Conservation (phyloP, 2,113 vertebrate species). For the Scophthalmus maximus region DNA sequence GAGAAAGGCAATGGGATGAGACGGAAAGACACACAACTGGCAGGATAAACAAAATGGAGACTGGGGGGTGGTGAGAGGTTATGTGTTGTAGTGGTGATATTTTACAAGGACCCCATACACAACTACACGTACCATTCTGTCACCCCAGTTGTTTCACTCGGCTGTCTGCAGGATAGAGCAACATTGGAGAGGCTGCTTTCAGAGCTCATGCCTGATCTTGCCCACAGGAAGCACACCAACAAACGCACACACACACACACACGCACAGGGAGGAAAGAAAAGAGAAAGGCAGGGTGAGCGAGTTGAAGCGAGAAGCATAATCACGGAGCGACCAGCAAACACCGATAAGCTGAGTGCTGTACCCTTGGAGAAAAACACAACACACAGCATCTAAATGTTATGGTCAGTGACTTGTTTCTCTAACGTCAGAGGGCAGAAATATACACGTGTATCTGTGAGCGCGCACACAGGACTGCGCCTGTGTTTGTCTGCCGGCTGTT, state of each 20-base stretch:
- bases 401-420: slow-evolving; percentile 10
- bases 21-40: slow-evolving; percentile 1
- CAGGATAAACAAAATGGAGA: slow-evolving; percentile 6
- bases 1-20: background rate
- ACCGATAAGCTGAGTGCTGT: slow-evolving; percentile 41
- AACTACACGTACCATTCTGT: background rate
- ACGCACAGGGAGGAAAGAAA: slow-evolving; percentile 1
- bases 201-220: slow-evolving; percentile 72
- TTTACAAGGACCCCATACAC: slow-evolving; percentile 16
- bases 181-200: slow-evolving; percentile 46
- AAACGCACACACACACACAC: slow-evolving; percentile 19
- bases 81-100: slow-evolving; percentile 4
- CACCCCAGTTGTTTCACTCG: slow-evolving; percentile 33
- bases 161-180: slow-evolving; percentile 24
- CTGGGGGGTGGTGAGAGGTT: background rate
- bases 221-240: slow-evolving; percentile 52
- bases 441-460: slow-evolving; percentile 18
- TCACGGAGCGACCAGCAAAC: slow-evolving; percentile 44
- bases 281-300: slow-evolving; percentile 24
- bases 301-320: slow-evolving; percentile 26
- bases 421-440: slow-evolving; percentile 26
- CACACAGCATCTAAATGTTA: slow-evolving; percentile 6
- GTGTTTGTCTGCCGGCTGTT: slow-evolving; percentile 31
- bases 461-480: background rate
- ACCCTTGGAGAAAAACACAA: slow-evolving; percentile 30